A percentile compares a stretch with the other conserved stretches of the same genome.
phyloP scores from a whole-genome alignment of 2,888 invertebrate species.

The Drosophila sordidapex region DNA sequence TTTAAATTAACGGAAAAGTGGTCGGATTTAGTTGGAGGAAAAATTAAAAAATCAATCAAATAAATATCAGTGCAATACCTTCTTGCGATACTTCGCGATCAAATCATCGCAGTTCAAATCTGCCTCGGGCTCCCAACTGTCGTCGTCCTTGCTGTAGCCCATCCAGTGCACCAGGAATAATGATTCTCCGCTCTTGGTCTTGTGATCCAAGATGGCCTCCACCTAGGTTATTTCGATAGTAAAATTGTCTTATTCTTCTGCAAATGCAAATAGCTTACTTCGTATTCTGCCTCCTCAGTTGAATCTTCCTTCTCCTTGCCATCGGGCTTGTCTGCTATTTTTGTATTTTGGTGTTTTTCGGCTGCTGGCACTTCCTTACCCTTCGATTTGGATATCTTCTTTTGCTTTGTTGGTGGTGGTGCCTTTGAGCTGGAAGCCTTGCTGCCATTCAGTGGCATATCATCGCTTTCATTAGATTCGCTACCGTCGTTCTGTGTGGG shows the following conservation, averaged over 20 bases:
- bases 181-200: slow-evolving; percentile 88
- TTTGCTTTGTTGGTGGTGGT: slow-evolving; percentile 68
- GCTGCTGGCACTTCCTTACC: slow-evolving; percentile 8
- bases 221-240: slow-evolving; percentile 84
- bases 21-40: not conserved
- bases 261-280: slow-evolving; percentile 51
- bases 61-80: slow-evolving; percentile 54
- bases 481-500: not conserved
- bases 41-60: not conserved
- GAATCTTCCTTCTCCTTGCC: slow-evolving; percentile 63
- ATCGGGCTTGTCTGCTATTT: slow-evolving; percentile 4
- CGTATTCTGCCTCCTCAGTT: slow-evolving; percentile 82
- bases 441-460: slow-evolving; percentile 74
- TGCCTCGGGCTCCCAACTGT: slow-evolving; percentile 91
- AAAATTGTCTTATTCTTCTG: not conserved
- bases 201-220: slow-evolving; percentile 89
- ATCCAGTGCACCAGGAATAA: slow-evolving; percentile 92
- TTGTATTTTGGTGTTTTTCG: slow-evolving; percentile 28
- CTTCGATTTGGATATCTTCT: slow-evolving; percentile 38
- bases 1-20: not conserved
- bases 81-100: slow-evolving; percentile 86
- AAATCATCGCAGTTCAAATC: slow-evolving; percentile 90
- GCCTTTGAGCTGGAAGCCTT: slow-evolving; percentile 75
- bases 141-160: slow-evolving; percentile 89
- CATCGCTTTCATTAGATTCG: slow-evolving; percentile 73